Percentiles rank a stretch among this genome's conserved stretches.
Conservation (phyloP, 2,888 invertebrate genomes). For the Aspidapion aeneum region DNA sequence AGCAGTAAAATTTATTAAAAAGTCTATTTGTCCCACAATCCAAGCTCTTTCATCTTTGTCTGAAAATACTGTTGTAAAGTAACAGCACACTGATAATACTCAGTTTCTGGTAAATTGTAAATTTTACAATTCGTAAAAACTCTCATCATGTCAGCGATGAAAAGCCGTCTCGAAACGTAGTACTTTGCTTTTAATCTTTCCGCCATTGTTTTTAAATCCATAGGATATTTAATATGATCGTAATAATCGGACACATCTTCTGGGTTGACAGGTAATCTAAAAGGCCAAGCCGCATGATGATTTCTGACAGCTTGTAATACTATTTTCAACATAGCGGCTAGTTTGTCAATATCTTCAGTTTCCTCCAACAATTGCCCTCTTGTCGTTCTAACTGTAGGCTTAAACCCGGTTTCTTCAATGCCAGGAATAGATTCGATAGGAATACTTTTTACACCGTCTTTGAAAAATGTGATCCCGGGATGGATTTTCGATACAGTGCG, state of each 20-base stretch:
- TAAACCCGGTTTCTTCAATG: constrained; percentile 81
- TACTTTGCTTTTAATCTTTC: constrained; percentile 82
- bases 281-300: constrained; percentile 92
- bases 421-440: constrained; percentile 87
- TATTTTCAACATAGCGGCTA: constrained; percentile 59
- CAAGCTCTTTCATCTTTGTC: constrained; percentile 87
- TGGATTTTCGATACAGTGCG: constrained; percentile 77
- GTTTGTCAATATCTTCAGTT: constrained; percentile 66
- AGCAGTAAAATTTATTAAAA: too few relatives aligned
- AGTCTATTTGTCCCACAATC: constrained; percentile 84
- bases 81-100: constrained; percentile 92
- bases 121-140: constrained; percentile 95
- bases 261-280: constrained; percentile 88
- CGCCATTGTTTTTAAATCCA: constrained; percentile 90
- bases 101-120: constrained; percentile 93
- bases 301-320: constrained; percentile 69
- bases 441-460: constrained; percentile 84
- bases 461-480: constrained; percentile 84
- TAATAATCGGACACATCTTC: constrained; percentile 94
- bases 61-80: constrained; percentile 90
- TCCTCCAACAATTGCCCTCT: constrained; percentile 61
- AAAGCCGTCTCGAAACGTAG: constrained; percentile 84
- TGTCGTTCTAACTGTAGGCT: constrained; percentile 60
- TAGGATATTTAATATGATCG: constrained; percentile 95
- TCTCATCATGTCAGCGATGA: constrained; percentile 93